Base-by-base conservation (phyloP, 2,113 vertebrate species). In the Hippopotamus amphibius region DNA sequence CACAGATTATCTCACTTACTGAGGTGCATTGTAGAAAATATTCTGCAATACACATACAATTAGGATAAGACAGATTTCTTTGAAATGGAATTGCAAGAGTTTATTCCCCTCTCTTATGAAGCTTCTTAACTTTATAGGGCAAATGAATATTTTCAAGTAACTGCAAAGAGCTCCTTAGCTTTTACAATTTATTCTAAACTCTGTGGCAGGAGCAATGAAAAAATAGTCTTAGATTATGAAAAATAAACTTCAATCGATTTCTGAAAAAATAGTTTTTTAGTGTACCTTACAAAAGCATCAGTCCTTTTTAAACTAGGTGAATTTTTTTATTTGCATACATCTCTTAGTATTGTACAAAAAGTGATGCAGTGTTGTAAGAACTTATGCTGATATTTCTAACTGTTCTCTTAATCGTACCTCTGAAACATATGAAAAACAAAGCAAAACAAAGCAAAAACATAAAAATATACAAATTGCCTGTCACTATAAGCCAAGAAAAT, bases 81-180 rank as follows among this genome's bases (percentile, higher is more conserved):
- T 48, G 12, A 85, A 85, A 80, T 59, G n/a, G 21, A 79, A 84
- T 72, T 71, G 53, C 55, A 79, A 65, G 69, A 72, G 7, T 57
- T 12, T 65, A n/a, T 85, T 90, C 21, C 12, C 66, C 6, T 88
- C 53, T 77, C 50, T 4, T 43, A 28, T 28, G 55, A 85, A 21
- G 24, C 59, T 37, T 80, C 28, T 30, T 53, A 86, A 59, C 13
- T 61, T 65, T 41, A 65, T 7, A 30, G 7, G 6, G 30, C n/a
- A 85, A 80, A 85, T 93, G 46, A 88, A 79, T 65, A 72, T 66
- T 72, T 88, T 72, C 55, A 63, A 92, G 68, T 79, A 84, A 71
- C 30, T 37, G 30, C 65, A 53, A 77, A 81, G 15, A 43, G 9
- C 1, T 65, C 71, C 79, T 87, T 46, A 53, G 66, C 3, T 16